These are phyloP conservation scores for Frankliniella fusca DNA, from an alignment of 2,888 invertebrate genomes.

Conservation along the genomic window DNA sequence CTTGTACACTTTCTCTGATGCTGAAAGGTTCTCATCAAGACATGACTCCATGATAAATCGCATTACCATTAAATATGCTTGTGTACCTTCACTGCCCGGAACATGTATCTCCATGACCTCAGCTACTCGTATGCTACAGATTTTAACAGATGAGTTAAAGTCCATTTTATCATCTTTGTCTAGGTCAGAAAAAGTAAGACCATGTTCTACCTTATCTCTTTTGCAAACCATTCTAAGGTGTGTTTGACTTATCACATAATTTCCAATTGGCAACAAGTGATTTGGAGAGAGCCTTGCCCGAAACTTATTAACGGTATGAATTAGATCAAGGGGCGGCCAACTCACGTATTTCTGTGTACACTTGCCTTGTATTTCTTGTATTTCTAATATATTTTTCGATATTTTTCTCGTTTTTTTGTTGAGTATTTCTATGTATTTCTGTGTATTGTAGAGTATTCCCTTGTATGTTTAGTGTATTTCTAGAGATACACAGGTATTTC, in stretches of 20 bases:
- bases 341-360: too few species aligned
- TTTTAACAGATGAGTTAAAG: conserved; percentile 19
- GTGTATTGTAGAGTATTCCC: too few species aligned
- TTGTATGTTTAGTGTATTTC: too few species aligned
- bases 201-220: background rate
- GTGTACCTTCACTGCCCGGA: background rate
- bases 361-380: too few species aligned
- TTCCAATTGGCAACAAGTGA: background rate
- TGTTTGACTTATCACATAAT: background rate
- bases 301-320: background rate
- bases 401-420: too few species aligned
- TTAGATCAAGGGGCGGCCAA: too few species aligned
- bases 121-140: background rate
- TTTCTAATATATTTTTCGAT: too few species aligned
- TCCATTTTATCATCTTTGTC: conserved; percentile 27
- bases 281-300: background rate
- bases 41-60: background rate
- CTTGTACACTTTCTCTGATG: background rate
- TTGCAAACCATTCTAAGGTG: background rate
- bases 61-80: background rate
- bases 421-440: too few species aligned
- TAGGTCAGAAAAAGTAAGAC: background rate
- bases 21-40: background rate
- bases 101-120: background rate
- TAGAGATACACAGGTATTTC: too few species aligned